Conservation (phyloP, 2,888 invertebrate species). For the Watsonalla binaria region DNA sequence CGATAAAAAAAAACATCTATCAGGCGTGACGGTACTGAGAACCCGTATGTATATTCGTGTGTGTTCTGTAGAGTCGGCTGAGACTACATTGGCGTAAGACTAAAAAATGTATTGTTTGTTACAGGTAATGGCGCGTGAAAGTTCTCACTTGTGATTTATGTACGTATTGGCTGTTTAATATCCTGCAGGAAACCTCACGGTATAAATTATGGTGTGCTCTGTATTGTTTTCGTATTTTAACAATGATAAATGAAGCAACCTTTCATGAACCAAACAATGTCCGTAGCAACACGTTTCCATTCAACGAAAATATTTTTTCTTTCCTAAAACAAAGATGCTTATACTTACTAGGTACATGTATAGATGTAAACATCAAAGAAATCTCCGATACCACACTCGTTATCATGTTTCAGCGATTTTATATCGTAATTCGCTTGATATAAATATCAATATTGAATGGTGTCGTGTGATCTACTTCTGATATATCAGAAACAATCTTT, state of each 20-base stretch:
- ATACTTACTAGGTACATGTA: neutral
- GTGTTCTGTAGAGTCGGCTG: neutral
- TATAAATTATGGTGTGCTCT: conserved; percentile 24
- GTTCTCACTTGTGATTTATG: conserved; percentile 48
- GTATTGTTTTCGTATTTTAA: neutral
- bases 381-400: too few species aligned
- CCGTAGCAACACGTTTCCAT: neutral
- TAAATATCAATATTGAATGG: conserved; percentile 2
- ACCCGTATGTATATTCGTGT: neutral
- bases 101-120: conserved; percentile 51
- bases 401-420: neutral
- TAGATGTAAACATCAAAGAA: neutral
- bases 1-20: too few species aligned
- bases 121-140: conserved; percentile 63
- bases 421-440: neutral
- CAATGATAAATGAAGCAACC: neutral
- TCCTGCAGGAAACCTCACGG: conserved; percentile 31
- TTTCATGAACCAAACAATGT: neutral
- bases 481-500: conserved; percentile 1
- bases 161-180: conserved; percentile 50
- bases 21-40: too few species aligned
- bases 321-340: neutral
- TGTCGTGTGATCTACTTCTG: conserved; percentile 2
- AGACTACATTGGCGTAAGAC: conserved; percentile 8
- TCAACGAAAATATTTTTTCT: neutral